A percentile compares a stretch with the other conserved stretches of the same genome.
phyloP scores from a whole-genome alignment of 1,140 invertebrate species.

The Megathymus violae region DNA sequence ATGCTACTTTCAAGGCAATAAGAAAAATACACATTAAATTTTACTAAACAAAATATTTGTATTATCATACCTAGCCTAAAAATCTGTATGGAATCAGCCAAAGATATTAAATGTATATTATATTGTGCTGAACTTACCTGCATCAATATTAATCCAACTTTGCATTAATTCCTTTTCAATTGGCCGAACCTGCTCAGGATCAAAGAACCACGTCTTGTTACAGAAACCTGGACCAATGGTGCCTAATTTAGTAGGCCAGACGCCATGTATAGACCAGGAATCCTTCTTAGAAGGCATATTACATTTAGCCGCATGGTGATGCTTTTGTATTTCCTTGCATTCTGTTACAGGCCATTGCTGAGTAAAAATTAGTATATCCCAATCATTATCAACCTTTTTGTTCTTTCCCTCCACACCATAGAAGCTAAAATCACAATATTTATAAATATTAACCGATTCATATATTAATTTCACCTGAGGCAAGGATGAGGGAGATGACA shows the following conservation, averaged over 20 bases:
- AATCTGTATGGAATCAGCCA: too few relatives aligned
- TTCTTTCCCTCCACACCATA: constrained; percentile 32
- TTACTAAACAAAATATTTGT: too few relatives aligned
- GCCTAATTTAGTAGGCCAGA: constrained; percentile 91
- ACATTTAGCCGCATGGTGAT: constrained; percentile 85
- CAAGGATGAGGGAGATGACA: constrained; percentile 15
- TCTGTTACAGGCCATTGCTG: constrained; percentile 92
- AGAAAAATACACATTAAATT: too few relatives aligned
- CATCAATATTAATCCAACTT: constrained; percentile 90
- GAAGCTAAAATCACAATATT: constrained; percentile 41
- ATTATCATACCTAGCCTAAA: too few relatives aligned
- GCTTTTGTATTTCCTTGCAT: constrained; percentile 88
- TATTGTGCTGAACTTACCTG: constrained; percentile 59
- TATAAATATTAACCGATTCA: too few relatives aligned
- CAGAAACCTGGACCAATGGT: constrained; percentile 88
- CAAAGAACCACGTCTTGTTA: constrained; percentile 87
- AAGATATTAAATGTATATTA: constrained; percentile 10
- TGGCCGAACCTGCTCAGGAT: constrained; percentile 84
- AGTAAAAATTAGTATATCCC: constrained; percentile 91
- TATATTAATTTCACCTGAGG: too few relatives aligned
- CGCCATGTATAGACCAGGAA: constrained; percentile 91
- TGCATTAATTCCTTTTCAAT: constrained; percentile 86
- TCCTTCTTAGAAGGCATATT: constrained; percentile 85
- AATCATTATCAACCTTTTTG: constrained; percentile 61
- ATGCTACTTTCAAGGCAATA: too few relatives aligned